These are phyloP conservation scores for Panthera leo DNA, from an alignment of 2,113 vertebrate genomes.

Conservation along the genomic window DNA sequence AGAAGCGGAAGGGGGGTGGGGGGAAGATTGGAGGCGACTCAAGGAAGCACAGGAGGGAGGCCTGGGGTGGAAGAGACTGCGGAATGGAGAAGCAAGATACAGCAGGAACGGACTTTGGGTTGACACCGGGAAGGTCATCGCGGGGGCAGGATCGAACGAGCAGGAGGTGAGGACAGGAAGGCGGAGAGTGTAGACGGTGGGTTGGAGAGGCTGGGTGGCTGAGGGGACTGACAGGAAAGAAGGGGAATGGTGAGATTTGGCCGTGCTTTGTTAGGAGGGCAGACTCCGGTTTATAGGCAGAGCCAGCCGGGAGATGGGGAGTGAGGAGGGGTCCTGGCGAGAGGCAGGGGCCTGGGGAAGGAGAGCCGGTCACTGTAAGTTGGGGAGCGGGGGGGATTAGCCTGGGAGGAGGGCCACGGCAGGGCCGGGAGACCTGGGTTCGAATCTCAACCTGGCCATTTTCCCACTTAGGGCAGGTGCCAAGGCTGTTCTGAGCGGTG, in stretches of 20 bases:
- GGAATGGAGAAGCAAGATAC: neutral
- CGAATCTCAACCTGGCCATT: neutral
- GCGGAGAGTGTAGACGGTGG: neutral
- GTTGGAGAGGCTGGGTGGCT: neutral
- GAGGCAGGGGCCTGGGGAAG: neutral
- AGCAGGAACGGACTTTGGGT: neutral
- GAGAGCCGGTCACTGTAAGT: too few relatives aligned
- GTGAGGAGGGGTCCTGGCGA: neutral
- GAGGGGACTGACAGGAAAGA: neutral
- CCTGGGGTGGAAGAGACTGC: too few relatives aligned
- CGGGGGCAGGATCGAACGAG: neutral
- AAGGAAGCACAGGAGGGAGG: neutral
- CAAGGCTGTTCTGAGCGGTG: neutral
- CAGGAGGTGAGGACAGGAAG: neutral
- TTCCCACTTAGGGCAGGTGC: neutral
- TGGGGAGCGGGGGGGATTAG: neutral
- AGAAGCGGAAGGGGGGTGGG: neutral
- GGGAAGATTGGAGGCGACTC: neutral
- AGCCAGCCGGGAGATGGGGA: neutral
- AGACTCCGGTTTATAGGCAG: too few relatives aligned
- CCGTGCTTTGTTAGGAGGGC: neutral
- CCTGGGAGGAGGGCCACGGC: neutral
- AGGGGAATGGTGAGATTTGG: rapidly evolving
- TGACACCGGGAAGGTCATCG: rapidly evolving
- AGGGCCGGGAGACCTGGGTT: neutral